Evolutionary conservation across 30 jellyfish, hydroid and myxozoan species (phyloP).

Genomic region (Chrysaora quinquecirrha): DNA sequence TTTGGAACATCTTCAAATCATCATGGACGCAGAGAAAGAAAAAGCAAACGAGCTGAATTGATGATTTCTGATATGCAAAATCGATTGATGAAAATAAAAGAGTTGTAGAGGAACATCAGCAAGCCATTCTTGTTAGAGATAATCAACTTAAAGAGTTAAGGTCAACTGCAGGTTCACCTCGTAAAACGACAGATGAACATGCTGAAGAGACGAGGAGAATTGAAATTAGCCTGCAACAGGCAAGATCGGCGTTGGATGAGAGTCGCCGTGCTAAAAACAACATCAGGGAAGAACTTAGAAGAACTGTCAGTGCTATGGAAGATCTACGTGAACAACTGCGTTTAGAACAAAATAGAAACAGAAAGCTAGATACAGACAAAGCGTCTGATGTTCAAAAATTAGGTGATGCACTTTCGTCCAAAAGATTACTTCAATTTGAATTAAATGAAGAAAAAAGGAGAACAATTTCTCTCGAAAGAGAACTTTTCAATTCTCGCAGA

Average conservation of each 20-base stretch:
- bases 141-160: conserved; percentile 51
- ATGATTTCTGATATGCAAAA: conserved; percentile 34
- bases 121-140: conserved; percentile 66
- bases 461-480: conserved; percentile 49
- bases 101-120: conserved; percentile 52
- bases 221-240: conserved; percentile 30
- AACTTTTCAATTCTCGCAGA: conserved; percentile 35
- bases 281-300: conserved; percentile 52
- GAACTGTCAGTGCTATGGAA: conserved; percentile 33
- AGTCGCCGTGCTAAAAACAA: conserved; percentile 49
- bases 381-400: conserved; percentile 10
- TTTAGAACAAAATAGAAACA: conserved; percentile 18
- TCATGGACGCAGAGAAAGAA: conserved; percentile 66
- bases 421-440: conserved; percentile 32
- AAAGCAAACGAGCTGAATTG: conserved; percentile 13
- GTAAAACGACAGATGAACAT: conserved; percentile 35
- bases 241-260: conserved; percentile 39
- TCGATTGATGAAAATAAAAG: conserved; percentile 3
- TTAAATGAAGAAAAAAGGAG: conserved; percentile 52
- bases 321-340: conserved; percentile 50
- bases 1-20: conserved; percentile 14
- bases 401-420: background rate
- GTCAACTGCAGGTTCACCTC: conserved; percentile 33
- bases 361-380: conserved; percentile 19
- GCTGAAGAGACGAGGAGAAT: conserved; percentile 39